phyloP scores from a whole-genome alignment of 2,113 vertebrate genomes.

The Tyto alba region DNA sequence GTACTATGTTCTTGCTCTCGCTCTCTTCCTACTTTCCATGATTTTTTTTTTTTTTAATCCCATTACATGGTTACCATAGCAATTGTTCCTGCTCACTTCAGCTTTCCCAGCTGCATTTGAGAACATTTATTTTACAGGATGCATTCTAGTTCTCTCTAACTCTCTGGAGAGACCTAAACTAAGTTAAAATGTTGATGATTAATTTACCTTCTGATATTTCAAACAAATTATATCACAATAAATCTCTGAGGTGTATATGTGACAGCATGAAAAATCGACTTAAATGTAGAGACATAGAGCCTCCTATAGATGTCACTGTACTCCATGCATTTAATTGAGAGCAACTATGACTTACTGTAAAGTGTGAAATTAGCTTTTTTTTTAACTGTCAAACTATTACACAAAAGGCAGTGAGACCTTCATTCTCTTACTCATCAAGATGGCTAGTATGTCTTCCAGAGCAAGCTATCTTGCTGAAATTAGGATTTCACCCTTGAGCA shows the following conservation, averaged over 20 bases:
- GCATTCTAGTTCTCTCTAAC: constrained; percentile 5
- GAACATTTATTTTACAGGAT: constrained; percentile 13
- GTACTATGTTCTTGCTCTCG: not conserved
- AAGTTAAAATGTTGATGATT: constrained; percentile 8
- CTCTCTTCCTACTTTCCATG: not conserved
- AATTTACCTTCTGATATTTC: constrained; percentile 34
- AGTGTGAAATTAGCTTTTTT: not conserved
- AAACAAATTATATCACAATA: not conserved
- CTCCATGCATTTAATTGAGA: constrained; percentile 45
- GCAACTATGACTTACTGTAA: not conserved
- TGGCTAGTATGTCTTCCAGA: not conserved
- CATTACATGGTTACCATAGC: constrained; percentile 62
- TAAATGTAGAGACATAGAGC: not conserved
- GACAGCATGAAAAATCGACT: not conserved
- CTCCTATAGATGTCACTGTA: constrained; percentile 72
- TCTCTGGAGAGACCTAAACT: not conserved
- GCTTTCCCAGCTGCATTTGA: constrained; percentile 10
- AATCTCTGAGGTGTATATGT: not conserved
- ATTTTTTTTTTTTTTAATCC: constrained; percentile 11
- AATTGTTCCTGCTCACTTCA: constrained; percentile 51
- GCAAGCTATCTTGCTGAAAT: not conserved
- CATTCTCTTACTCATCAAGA: not conserved
- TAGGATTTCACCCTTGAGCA: not conserved
- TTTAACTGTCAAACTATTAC: not conserved
- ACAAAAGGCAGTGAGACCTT: not conserved